Evolutionary conservation across 2,888 invertebrate genomes (phyloP), one percentile per base, ranked within the genome.

Genomic region (Altica lythri): DNA sequence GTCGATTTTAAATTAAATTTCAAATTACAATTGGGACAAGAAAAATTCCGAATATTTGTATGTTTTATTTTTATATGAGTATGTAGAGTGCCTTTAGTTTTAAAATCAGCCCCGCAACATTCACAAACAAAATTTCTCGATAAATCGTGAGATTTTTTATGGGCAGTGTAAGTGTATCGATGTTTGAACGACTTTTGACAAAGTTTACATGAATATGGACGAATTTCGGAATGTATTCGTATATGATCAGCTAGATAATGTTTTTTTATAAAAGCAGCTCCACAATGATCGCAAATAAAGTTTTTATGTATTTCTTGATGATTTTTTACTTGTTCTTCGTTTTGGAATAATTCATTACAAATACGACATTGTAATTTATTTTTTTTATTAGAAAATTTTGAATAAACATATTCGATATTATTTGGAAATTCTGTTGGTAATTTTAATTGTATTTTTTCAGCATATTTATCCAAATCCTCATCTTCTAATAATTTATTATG

Each of bases 1-100:
- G 68, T 68, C 2, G 65, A 60, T 46, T 69, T 69, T 22, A 69
- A 49, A 12, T 70, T 65, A 51, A 71, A 71, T 6, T 53, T 61
- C 47, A 64, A 54, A 17, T 63, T 59, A 50, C 71, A 71, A 38
- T 65, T 63, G 9, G 64, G 46, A 53, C 71, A 71, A 27, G 55
- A 52, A 44, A 62, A 69, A 16, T 70, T 68, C 1, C 68, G 59
- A 5, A 63, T 61, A 46, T 63, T 64, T 32, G 62, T 55, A 48
- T 71, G 71, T 14, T 68, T 55, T 18, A 71, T 47, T 9, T 57
- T 53, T 2, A 57, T 61, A 43, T 71, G 71, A 1, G 68, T 69
- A 43, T 62, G 65, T 30, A 71, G 51, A 12, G 69, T 69, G 13
- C 64, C 61, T 38, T 58, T 63, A 38, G 66, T 67, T 16, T 67